phyloP scores from a whole-genome alignment of 1,140 invertebrate species.

The Papilio glaucus region DNA sequence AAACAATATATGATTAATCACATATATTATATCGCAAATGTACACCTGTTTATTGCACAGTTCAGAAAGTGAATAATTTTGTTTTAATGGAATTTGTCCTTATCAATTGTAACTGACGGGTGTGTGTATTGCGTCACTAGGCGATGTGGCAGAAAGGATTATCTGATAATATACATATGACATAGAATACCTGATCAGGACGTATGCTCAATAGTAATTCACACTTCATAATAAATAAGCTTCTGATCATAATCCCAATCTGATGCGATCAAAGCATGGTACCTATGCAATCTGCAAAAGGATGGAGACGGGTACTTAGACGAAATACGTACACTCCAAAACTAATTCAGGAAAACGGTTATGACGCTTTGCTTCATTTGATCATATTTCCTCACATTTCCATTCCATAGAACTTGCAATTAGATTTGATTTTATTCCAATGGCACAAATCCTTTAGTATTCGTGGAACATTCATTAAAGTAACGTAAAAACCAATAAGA shows the following conservation, averaged over 20 bases:
- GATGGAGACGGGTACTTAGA: no score
- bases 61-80: neutral
- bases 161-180: neutral
- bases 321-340: no score
- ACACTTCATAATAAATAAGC: no score
- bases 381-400: no score
- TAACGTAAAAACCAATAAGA: slow-evolving; percentile 46
- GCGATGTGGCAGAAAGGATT: neutral
- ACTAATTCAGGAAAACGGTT: no score
- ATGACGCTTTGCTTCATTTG: no score
- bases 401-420: no score
- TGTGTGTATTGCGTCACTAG: neutral
- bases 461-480: slow-evolving; percentile 28
- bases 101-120: neutral
- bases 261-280: no score
- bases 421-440: neutral
- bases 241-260: no score
- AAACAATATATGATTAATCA: neutral
- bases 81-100: neutral
- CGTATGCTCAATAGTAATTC: neutral
- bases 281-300: no score
- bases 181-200: neutral
- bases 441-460: neutral
- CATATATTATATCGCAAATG: neutral
- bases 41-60: neutral